Evolutionary conservation across 2,888 invertebrate genomes (phyloP).

Genomic region (Latrodectus hesperus): DNA sequence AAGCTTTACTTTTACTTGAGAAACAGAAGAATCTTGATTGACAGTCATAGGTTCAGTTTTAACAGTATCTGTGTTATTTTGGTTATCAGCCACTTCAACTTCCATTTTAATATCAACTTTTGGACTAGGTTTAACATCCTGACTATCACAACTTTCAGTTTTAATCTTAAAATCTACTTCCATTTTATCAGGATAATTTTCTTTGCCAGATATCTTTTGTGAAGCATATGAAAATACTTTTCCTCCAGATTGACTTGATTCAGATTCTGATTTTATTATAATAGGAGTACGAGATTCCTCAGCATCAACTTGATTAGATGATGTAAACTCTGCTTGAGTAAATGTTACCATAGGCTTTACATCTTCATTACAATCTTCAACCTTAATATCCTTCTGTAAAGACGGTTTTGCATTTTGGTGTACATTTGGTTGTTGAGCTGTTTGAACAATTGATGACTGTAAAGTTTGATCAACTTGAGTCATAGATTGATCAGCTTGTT

Average conservation of each 20-base stretch:
- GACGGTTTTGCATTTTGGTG: neutral
- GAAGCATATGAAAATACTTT: constrained; percentile 27
- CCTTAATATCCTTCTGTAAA: neutral
- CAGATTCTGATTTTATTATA: constrained; percentile 20
- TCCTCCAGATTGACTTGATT: constrained; percentile 7
- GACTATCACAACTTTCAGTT: constrained; percentile 12
- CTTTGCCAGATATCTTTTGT: constrained; percentile 15
- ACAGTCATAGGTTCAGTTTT: constrained; percentile 75
- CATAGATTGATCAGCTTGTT: constrained; percentile 19
- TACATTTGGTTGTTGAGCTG: neutral
- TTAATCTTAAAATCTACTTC: constrained; percentile 59
- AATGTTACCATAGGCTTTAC: neutral
- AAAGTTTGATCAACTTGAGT: constrained; percentile 18
- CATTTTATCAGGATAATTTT: constrained; percentile 41
- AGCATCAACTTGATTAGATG: neutral
- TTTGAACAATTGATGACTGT: neutral
- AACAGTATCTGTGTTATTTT: constrained; percentile 29
- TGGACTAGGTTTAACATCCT: neutral
- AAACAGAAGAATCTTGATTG: constrained; percentile 79
- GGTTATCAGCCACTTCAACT: constrained; percentile 70
- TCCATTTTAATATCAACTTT: constrained; percentile 70
- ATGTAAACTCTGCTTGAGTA: constrained; percentile 7
- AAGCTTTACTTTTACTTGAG: constrained; percentile 70
- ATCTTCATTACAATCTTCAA: neutral
- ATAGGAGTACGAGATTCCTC: constrained; percentile 18